Evolutionary conservation across 1,140 invertebrate species (phyloP).

Genomic region (Drosophila rhopaloa): DNA sequence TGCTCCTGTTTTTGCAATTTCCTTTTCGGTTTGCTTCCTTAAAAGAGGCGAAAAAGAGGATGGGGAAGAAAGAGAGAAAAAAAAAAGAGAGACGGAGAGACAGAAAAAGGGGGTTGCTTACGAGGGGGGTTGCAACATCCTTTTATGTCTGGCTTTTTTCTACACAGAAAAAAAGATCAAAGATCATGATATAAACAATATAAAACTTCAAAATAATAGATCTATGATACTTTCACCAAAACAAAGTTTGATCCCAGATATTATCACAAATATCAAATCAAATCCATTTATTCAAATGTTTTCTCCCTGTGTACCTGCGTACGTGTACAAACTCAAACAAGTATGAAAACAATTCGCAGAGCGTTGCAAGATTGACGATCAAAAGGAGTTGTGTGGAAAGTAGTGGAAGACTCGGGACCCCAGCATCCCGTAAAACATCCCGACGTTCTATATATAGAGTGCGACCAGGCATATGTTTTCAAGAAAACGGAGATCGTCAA

Average conservation of each 20-base stretch:
- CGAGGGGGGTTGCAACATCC: slow-evolving; percentile 51
- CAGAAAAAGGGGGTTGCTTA: neutral
- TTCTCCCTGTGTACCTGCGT: neutral
- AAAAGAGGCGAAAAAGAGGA: slow-evolving; percentile 3
- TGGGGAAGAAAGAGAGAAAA: neutral
- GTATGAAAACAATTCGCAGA: slow-evolving; percentile 3
- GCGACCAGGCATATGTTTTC: slow-evolving; percentile 33
- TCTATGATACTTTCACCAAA: no score
- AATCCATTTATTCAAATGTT: neutral
- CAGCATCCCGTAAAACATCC: slow-evolving; percentile 23
- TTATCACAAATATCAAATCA: no score
- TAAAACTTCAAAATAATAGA: no score
- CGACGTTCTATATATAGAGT: slow-evolving; percentile 38
- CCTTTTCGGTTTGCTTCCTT: slow-evolving; percentile 61
- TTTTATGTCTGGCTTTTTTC: slow-evolving; percentile 44
- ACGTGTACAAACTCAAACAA: slow-evolving; percentile 1
- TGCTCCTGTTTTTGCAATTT: slow-evolving; percentile 62
- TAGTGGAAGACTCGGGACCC: slow-evolving; percentile 11
- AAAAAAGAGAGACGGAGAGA: slow-evolving; percentile 1
- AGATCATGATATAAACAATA: neutral
- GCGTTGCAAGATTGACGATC: slow-evolving; percentile 2
- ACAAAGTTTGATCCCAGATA: no score
- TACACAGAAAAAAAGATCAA: slow-evolving; percentile 28
- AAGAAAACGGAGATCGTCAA: slow-evolving; percentile 28
- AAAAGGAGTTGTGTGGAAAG: slow-evolving; percentile 16